Evolutionary conservation across 2,797 vertebrate genomes (phyloP), one percentile per base, ranked within the genome.

Genomic region (Darevskia mixta): DNA sequence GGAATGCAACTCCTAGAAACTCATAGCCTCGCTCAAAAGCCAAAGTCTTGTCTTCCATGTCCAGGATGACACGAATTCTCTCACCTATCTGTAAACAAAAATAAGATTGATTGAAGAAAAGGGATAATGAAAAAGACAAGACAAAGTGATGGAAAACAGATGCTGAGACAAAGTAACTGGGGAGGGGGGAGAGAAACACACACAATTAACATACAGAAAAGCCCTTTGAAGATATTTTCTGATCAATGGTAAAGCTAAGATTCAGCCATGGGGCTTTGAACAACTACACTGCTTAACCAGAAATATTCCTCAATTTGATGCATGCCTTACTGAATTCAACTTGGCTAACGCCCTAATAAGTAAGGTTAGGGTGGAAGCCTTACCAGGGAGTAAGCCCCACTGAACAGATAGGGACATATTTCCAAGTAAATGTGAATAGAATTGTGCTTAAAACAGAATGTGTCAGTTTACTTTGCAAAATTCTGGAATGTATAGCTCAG

Each of bases 1-100:
- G 98, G 96, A 99, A 99, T 11, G 99, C 99, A 92, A 99, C 97
- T 71, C 99, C 99, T 23, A 99, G 97, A 95, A 99, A 99, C 96
- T 99, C 99, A 87, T 99, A 99, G 71, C 99, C 99, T 94, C 99
- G 97, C 96, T 99, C 99, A 92, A 99, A 99, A 0, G 99, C 98
- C 97, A 99, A 95, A 8, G 99, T 99, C 97, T 99, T 99, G 97
- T 99, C 98, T 91, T 99, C 99, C 99, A 99, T 99, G 97, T 99
- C 99, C 92, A 99, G 97, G 93, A 99, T 99, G 88, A 99, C 99
- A 87, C 99, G 98, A 96, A 99, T 99, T 94, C 99, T 98, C 96
- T 99, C 99, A n/a, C 99, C 99, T 86, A 99, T 99, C 99, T 99
- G 98, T 43, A 95, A 95, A 95, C 5, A 91, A 29, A 96, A 89